A percentile compares a stretch with the other conserved stretches of the same genome.
Evolutionary conservation across 2,888 invertebrate species (phyloP).

Genomic region (Ligdia adustata): DNA sequence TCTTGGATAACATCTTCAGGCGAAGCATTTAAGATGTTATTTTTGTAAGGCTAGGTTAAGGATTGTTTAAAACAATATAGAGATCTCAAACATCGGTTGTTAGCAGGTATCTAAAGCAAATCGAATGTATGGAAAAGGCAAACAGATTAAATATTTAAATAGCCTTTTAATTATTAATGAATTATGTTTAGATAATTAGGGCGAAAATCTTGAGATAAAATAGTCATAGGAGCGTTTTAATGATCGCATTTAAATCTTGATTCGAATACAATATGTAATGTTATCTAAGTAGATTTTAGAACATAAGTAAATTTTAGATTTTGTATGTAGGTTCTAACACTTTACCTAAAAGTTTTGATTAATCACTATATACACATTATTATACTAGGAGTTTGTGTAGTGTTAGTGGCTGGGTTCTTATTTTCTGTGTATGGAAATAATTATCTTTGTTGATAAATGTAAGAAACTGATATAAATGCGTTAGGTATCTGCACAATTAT

Average conservation of each 20-base stretch:
- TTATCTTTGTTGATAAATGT: constrained; percentile 12
- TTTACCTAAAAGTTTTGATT: constrained; percentile 11
- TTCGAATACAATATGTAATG: constrained; percentile 15
- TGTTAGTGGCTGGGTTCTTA: constrained; percentile 23
- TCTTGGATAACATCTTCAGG: constrained; percentile 92
- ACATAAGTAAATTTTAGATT: neutral
- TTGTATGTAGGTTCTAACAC: constrained; percentile 3
- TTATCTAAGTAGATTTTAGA: constrained; percentile 8
- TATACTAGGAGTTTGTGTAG: constrained; percentile 4
- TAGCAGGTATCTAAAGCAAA: constrained; percentile 32
- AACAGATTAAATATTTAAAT: no score
- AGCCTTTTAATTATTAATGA: neutral
- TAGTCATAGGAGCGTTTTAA: neutral
- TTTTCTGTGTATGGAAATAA: constrained; percentile 18
- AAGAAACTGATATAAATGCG: constrained; percentile 28
- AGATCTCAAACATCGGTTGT: constrained; percentile 35
- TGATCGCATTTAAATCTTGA: constrained; percentile 3
- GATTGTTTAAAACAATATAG: constrained; percentile 25
- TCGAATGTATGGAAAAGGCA: no score
- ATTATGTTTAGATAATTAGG: no score
- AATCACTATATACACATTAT: no score
- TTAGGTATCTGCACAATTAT: constrained; percentile 29
- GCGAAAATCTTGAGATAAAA: no score
- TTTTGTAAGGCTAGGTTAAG: constrained; percentile 18
- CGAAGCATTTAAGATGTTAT: constrained; percentile 82